Evolutionary conservation across 2,888 invertebrate genomes (phyloP), one percentile per base, ranked within the genome.

Genomic region (Palloptera scutellata): DNA sequence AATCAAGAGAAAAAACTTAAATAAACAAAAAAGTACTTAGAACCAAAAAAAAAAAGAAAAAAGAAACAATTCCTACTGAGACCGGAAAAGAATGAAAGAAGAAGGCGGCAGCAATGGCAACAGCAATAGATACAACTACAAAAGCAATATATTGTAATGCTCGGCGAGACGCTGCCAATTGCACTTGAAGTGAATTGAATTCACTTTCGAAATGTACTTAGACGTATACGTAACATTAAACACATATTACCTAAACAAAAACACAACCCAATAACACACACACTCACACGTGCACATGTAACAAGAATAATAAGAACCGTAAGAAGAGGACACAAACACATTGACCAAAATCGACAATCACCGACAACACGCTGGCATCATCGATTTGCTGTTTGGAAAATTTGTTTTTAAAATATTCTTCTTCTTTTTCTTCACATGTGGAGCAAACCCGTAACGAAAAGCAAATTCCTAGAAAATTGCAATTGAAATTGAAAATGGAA

Each of bases 151-250:
- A 41, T 58, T 51, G 52, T 52, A 13, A 41, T 20, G n/a, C 20
- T 42, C 40, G 45, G 54, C 43, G 40, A 51, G 51, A 54, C 54
- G 52, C 64, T 53, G 67, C 67, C 67, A 67, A 67, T 67, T 61
- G 64, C 64, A 67, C 64, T 63, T 69, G 59, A 62, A 55, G 43
- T 48, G 57, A 43, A 61, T 55, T 55, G 57, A 55, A 60, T 66
- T 63, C 66, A 54, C 60, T 69, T 66, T 66, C 61, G 40, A 13
- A 45, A 54, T 58, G 63, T 63, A 59, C 61, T 54, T 72, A 72
- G 76, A 67, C 76, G 78, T 74, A 78, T 79, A 79, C 77, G 75
- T 79, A 79, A 77, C 76, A 73, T 76, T 76, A 75, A 78, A 72
- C 63, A 69, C 58, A 59, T 54, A 64, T 64, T 57, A 30, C 59